Evolutionary conservation across 2,888 invertebrate species (phyloP).

Genomic region (Myathropa florea): DNA sequence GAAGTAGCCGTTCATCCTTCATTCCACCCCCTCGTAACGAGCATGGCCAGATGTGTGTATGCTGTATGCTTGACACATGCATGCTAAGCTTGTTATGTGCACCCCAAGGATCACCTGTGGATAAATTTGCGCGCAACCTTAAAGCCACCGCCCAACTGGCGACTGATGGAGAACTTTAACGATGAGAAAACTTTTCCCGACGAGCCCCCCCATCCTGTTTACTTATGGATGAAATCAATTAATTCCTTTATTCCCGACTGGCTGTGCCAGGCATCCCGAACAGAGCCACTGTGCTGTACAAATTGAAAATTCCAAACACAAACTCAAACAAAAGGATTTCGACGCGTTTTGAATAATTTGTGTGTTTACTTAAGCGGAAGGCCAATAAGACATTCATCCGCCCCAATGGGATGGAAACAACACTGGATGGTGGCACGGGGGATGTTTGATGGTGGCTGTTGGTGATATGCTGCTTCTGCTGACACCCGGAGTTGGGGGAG

Average conservation of each 20-base stretch:
- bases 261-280: background rate
- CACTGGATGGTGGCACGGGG: background rate
- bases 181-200: background rate
- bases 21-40: background rate
- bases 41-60: constrained; percentile 11
- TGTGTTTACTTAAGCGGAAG: constrained; percentile 58
- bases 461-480: background rate
- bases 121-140: constrained; percentile 23
- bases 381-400: constrained; percentile 58
- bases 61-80: background rate
- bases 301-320: constrained; percentile 51
- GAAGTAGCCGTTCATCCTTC: background rate
- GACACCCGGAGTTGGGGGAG: constrained; percentile 1
- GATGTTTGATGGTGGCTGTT: background rate
- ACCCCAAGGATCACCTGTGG: constrained; percentile 32
- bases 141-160: background rate
- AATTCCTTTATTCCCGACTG: constrained; percentile 25
- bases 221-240: constrained; percentile 48
- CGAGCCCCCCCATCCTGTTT: constrained; percentile 3
- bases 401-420: background rate
- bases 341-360: constrained; percentile 55
- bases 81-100: constrained; percentile 15
- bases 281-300: constrained; percentile 7
- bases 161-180: background rate
- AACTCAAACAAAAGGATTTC: constrained; percentile 59